phyloP scores from a whole-genome alignment of 2,888 invertebrate genomes.

The Diarsia brunnea region DNA sequence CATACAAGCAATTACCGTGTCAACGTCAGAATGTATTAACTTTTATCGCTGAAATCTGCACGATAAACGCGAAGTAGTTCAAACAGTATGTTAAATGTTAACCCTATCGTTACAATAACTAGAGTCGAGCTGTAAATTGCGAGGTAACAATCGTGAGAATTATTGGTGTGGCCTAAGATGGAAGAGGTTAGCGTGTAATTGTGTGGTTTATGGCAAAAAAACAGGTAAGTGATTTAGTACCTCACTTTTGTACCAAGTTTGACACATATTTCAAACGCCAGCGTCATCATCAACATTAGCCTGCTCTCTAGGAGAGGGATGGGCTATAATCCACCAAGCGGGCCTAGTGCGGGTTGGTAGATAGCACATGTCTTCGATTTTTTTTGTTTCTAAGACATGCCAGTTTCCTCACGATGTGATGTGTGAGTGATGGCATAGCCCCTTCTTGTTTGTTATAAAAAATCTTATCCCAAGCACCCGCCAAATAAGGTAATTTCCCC shows the following conservation, averaged over 20 bases:
- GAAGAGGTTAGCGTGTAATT: neutral
- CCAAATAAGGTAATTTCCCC: neutral
- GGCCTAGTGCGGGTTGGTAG: too few relatives aligned
- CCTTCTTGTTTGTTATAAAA: neutral
- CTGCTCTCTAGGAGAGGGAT: too few relatives aligned
- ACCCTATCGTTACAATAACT: constrained; percentile 58
- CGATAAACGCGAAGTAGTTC: constrained; percentile 52
- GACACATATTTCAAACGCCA: too few relatives aligned
- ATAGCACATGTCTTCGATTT: too few relatives aligned
- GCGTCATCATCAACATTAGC: too few relatives aligned
- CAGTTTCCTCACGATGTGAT: too few relatives aligned
- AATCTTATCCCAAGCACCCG: neutral
- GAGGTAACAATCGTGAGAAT: constrained; percentile 69
- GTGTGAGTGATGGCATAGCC: too few relatives aligned
- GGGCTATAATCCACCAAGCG: too few relatives aligned
- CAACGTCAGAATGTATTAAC: constrained; percentile 49
- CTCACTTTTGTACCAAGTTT: too few relatives aligned
- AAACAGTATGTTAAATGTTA: constrained; percentile 54
- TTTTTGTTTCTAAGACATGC: too few relatives aligned
- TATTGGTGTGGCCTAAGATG: constrained; percentile 61
- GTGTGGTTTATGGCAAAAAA: neutral
- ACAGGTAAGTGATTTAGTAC: too few relatives aligned
- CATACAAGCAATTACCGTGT: constrained; percentile 44
- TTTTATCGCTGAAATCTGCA: constrained; percentile 48
- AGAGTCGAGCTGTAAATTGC: constrained; percentile 59